Evolutionary conservation across 2,113 vertebrate genomes (phyloP), one percentile per base, ranked within the genome.

Genomic region (Murina feae): DNA sequence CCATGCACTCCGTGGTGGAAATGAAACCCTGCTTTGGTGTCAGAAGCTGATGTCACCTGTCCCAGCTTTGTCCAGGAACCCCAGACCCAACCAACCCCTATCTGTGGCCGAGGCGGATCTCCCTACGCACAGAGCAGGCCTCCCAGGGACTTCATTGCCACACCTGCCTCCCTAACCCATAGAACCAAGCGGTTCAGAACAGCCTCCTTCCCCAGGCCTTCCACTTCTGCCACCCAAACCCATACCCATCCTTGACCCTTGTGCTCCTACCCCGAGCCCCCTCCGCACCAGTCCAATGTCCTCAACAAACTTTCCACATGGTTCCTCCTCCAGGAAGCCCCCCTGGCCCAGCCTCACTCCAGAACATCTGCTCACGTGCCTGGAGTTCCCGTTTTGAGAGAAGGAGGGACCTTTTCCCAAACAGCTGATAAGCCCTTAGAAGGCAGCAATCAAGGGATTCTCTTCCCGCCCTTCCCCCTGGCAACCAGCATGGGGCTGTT

Each of bases 341-440:
- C 30, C 35, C 32, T 16, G 4, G 47, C 55, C 0, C 35, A 17
- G 78, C 37, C 71, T 35, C 69, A 99, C 99, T 97, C 99, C 98
- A 99, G 98, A 94, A 99, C 98, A 2, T 98, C 99, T 88, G 99
- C 98, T 66, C 44, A 2, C 72, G 17, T 23, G 53, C n/a, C 47
- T n/a, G 14, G 60, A 75, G 16, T 63, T 65, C 51, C 49, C 9
- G 60, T 80, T 44, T 63, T 28, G 32, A 79, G 16, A 20, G 25
- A 21, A 11, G n/a, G 35, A 60, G 28, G 37, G 32, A 5, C 60
- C 68, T 65, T 60, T 84, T 49, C 76, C 66, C 66, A 23, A 81
- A 63, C 0, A 60, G 37, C 37, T 32, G 53, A 71, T 39, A 85
- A 74, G 25, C 23, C 71, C 55, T 39, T 14, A n/a, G 65, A 37